phyloP scores from a whole-genome alignment of 2,888 invertebrate genomes.

The Gryllus longicercus region DNA sequence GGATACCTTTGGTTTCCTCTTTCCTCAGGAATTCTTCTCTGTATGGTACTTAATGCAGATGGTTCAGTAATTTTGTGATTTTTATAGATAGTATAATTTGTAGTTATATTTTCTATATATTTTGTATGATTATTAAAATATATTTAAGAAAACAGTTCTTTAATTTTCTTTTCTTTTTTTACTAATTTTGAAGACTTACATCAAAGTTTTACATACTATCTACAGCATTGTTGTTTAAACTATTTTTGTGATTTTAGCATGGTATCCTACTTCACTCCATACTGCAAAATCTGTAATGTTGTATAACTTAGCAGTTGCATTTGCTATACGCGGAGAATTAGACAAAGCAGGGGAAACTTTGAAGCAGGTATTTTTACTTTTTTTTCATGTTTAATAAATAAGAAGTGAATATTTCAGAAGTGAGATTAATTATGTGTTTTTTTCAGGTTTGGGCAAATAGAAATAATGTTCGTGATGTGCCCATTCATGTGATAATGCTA shows the following conservation, averaged over 20 bases:
- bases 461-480: conserved; percentile 52
- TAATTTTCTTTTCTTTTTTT: neutral
- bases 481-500: conserved; percentile 61
- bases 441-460: conserved; percentile 55
- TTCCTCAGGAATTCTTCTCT: too few relatives aligned
- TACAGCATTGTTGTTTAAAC: too few relatives aligned
- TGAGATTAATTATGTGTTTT: conserved; percentile 28
- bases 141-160: neutral
- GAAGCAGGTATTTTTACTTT: conserved; percentile 42
- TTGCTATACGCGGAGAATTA: conserved; percentile 69
- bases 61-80: too few relatives aligned
- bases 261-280: conserved; percentile 61
- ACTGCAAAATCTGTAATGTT: conserved; percentile 69
- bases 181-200: neutral
- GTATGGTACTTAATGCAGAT: too few relatives aligned
- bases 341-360: conserved; percentile 60
- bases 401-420: neutral
- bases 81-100: too few relatives aligned
- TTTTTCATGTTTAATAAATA: too few relatives aligned
- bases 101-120: too few relatives aligned
- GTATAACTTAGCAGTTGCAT: conserved; percentile 74
- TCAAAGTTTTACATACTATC: neutral
- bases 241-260: conserved; percentile 47
- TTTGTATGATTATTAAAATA: too few relatives aligned
- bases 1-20: too few relatives aligned